Base-by-base conservation (phyloP, 2,888 invertebrate species). In the Oxytorus armatus region DNA sequence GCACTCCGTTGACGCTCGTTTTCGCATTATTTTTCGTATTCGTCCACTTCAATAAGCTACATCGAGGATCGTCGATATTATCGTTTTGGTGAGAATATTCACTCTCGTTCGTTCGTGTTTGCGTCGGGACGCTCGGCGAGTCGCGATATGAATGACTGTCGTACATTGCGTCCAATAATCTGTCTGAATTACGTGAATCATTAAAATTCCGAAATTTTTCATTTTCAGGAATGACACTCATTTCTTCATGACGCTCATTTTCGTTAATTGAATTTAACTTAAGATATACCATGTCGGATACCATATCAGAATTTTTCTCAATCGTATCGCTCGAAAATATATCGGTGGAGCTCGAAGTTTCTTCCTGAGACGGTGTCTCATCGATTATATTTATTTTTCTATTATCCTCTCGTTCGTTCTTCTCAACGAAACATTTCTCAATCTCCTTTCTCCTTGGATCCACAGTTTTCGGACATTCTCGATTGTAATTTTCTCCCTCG, bases 21-120 rank as follows among this genome's bases (percentile, higher is more conserved):
- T 55, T 79, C 18, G 29, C 42, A 8, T 11, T 51, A n/a, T 51
- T 59, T 51, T 85, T 86, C 1, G 84, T 53, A 66, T 85, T 85
- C 1, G 78, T 47, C 85, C 85, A 85, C 25, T 83, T 75, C 36
- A 82, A 85, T 42, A 86, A 83, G 59, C 21, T 65, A 36, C 59
- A 65, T n/a, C 69, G 49, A 7, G 73, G 44, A 57, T 47, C 69
- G 1, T 78, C 36, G 4, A 5, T 18, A 4, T 8, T 57, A 21
- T 57, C 47, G 5, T 33, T 49, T 18, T 10, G 11, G 11, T 23
- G 8, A 44, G 75, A 57, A 73, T 78, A 77, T 55, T 81, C 76
- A 53, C 3, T 36, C 44, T 16, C 44, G 39, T 0, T 72, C 16
- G 65, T 73, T 80, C 76, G 70, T 77, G 76, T 66, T 18, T 49